Evolutionary conservation across 2,888 invertebrate genomes (phyloP).

Genomic region (Incurvaria masculella): DNA sequence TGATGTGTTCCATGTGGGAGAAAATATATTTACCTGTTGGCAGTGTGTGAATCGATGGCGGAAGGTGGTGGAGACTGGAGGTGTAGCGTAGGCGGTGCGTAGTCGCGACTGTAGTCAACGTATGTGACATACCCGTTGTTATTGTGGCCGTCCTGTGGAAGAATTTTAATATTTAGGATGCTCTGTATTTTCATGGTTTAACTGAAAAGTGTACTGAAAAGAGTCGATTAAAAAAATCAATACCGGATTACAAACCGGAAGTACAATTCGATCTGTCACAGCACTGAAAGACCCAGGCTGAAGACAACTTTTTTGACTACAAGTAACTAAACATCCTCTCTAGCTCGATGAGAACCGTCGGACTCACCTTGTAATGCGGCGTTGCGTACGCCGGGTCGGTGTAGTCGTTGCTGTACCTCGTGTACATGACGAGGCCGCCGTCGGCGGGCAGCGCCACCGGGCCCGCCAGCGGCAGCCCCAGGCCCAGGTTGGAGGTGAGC

Average conservation of each 20-base stretch:
- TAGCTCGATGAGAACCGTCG: no score
- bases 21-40: constrained; percentile 35
- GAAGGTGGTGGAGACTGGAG: constrained; percentile 52
- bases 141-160: constrained; percentile 69
- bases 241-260: no score
- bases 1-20: no score
- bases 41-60: constrained; percentile 41
- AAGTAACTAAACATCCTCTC: no score
- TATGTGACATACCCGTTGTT: constrained; percentile 86
- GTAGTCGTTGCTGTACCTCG: constrained; percentile 71
- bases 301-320: no score
- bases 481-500: constrained; percentile 40
- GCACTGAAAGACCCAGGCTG: no score
- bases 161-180: no score
- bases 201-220: no score
- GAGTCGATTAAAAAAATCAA: no score
- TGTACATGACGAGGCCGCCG: constrained; percentile 44
- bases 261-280: no score
- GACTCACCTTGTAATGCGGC: constrained; percentile 43
- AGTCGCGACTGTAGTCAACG: constrained; percentile 85
- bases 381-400: constrained; percentile 67
- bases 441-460: constrained; percentile 72
- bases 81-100: constrained; percentile 74
- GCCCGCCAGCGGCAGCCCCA: constrained; percentile 73
- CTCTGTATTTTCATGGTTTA: no score